A percentile compares a stretch with the other conserved stretches of the same genome.
These are phyloP conservation scores for Leptinotarsa peninsularis DNA, from an alignment of 2,888 invertebrate species.

Conservation along the genomic window DNA sequence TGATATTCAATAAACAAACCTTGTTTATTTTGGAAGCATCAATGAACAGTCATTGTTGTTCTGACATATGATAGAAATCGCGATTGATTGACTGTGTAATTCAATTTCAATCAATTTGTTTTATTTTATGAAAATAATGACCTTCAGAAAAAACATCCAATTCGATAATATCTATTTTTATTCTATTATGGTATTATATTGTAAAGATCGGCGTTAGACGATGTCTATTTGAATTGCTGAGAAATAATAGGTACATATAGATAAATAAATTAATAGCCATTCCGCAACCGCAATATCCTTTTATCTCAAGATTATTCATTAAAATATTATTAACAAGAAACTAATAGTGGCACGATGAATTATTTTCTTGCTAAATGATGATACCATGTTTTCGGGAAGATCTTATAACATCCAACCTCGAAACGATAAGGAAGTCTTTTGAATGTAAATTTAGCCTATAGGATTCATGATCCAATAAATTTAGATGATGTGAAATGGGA, in stretches of 20 bases:
- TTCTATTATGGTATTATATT: slow-evolving; percentile 46
- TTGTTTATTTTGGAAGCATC: background rate
- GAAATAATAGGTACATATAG: slow-evolving; percentile 33
- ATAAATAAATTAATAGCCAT: slow-evolving; percentile 46
- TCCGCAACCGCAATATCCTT: slow-evolving; percentile 48
- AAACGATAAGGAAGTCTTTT: slow-evolving; percentile 20
- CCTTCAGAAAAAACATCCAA: slow-evolving; percentile 37
- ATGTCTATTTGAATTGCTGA: slow-evolving; percentile 30
- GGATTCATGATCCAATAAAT: background rate
- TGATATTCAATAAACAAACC: background rate
- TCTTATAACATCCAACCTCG: slow-evolving; percentile 29
- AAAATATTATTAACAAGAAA: slow-evolving; percentile 45
- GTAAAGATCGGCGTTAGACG: slow-evolving; percentile 28
- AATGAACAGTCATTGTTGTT: background rate
- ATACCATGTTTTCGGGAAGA: slow-evolving; percentile 34
- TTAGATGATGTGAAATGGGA: too few species aligned
- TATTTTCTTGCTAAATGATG: slow-evolving; percentile 28
- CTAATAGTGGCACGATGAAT: slow-evolving; percentile 42
- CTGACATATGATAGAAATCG: background rate
- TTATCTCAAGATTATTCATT: slow-evolving; percentile 46
- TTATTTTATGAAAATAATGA: slow-evolving; percentile 7
- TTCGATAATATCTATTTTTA: slow-evolving; percentile 48
- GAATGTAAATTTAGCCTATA: background rate
- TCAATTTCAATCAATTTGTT: background rate
- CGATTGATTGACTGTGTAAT: background rate